Evolutionary conservation across 2,797 vertebrate species (phyloP), one percentile per base, ranked within the genome.

Genomic region (Acomys russatus): DNA sequence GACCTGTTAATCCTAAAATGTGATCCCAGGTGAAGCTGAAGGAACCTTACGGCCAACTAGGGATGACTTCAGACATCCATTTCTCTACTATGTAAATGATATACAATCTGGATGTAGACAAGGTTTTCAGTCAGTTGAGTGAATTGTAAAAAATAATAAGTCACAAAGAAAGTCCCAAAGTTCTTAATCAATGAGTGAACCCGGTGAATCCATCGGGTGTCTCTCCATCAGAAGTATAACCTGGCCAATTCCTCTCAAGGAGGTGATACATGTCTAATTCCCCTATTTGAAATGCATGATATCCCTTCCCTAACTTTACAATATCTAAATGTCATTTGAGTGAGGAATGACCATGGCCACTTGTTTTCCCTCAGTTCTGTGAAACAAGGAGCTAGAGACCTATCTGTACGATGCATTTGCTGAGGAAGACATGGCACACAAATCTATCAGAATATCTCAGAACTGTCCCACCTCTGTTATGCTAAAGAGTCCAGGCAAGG

Each of bases 201-300:
- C 15, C 15, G 15, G 17, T 59, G 56, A 17, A 59, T 59, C 15
- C 3, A 59, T 5, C 44, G 44, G 17, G 56, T 59, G 3, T 59
- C 56, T 17, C 56, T 18, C 17, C 14, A 30, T 9, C 28, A 68
- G 11, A 68, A 33, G 11, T 44, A 44, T 68, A 14, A 30, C 28
- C 64, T 30, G 64, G 25, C 28, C 28, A 28, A 30, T 4, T 12
- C 11, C 64, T 68, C 7, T 20, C n/a, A 17, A 44, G 44, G 44
- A 44, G 44, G 4, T 44, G 15, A 6, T 15, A 7, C 1, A 7
- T 20, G 6, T n/a, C 33, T 33, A 18, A 1, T 18, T 6, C 17
- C 33, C 17, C 68, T n/a, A 3, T 15, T 15, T 70, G 14, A 6
- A 70, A 15, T 17, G 20, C 1, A 3, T 9, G 9, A 51, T 5